phyloP scores from a whole-genome alignment of 1,140 invertebrate genomes.

The Zeugodacus cucurbitae region DNA sequence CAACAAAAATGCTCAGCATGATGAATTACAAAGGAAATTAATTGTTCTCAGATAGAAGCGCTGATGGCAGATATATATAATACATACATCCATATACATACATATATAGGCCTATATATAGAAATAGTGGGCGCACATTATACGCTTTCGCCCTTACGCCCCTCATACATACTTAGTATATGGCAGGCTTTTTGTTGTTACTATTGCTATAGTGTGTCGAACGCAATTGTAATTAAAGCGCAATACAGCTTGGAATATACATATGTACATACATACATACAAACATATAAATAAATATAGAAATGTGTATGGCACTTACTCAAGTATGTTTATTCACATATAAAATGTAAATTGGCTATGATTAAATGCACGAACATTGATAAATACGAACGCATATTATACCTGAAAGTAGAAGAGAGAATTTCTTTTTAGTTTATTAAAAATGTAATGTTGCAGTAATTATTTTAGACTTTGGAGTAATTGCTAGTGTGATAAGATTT shows the following conservation, averaged over 20 bases:
- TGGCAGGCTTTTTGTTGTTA: neutral
- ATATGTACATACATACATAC: neutral
- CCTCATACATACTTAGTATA: neutral
- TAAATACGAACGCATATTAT: neutral
- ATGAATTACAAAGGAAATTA: slow-evolving; percentile 36
- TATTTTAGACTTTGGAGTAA: neutral
- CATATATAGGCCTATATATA: neutral
- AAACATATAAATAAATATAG: neutral
- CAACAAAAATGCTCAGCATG: slow-evolving; percentile 10
- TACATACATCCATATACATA: neutral
- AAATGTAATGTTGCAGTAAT: neutral
- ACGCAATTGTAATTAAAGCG: neutral
- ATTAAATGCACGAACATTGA: slow-evolving; percentile 21
- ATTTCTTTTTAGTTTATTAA: neutral
- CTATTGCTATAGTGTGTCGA: neutral
- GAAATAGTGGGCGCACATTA: neutral
- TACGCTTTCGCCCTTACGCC: neutral
- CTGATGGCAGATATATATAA: neutral
- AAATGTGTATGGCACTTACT: neutral
- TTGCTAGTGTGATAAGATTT: slow-evolving; percentile 26
- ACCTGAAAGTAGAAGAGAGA: slow-evolving; percentile 1
- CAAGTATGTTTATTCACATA: neutral
- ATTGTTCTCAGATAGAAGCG: slow-evolving; percentile 20
- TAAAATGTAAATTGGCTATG: neutral
- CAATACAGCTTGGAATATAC: neutral